Evolutionary conservation across 2,113 vertebrate species (phyloP), one percentile per base, ranked within the genome.

Genomic region (Syngnathoides biaculeatus): DNA sequence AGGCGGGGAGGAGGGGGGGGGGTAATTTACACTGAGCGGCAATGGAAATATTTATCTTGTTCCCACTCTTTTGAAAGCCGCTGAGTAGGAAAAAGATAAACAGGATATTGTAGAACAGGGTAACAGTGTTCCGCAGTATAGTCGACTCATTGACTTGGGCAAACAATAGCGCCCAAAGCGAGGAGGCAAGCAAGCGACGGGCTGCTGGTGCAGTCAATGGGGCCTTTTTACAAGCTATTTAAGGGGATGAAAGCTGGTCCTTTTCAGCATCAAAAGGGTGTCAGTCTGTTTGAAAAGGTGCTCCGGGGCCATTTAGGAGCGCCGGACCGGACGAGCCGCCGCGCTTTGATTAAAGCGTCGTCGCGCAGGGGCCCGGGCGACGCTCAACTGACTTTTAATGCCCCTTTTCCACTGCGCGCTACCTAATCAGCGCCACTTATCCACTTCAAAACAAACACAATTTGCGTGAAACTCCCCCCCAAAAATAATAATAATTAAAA

Each of bases 261-360:
- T 88, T 89, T 89, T 84, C 85, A 86, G 63, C 35, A 26, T 58
- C 70, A 87, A 85, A 79, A 79, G 61, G 56, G 71, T 86, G 86
- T 86, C 84, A 82, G 75, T 77, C 72, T 77, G 80, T 87, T 88
- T 86, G 84, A 85, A 85, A 87, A 86, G 86, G 81, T 71, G 79
- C 86, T 88, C 72, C 78, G 74, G 73, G 83, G 80, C 85, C 77
- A 78, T 83, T 87, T 83, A 82, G 74, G 64, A 81, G 78, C 69
- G 19, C 50, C 69, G 79, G 78, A 17, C 50, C 69, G 79, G 79
- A 83, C 79, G 74, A n/a, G 24, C 38, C 38, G 72, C 66, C 66
- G 59, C 14, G 75, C 86, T 80, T 86, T 88, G 84, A 90, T 91
- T 89, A 88, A 86, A 86, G 74, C 65, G 1, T 74, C 48, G 50